phyloP scores from a whole-genome alignment of 2,797 vertebrate genomes.

The Syncerus caffer region DNA sequence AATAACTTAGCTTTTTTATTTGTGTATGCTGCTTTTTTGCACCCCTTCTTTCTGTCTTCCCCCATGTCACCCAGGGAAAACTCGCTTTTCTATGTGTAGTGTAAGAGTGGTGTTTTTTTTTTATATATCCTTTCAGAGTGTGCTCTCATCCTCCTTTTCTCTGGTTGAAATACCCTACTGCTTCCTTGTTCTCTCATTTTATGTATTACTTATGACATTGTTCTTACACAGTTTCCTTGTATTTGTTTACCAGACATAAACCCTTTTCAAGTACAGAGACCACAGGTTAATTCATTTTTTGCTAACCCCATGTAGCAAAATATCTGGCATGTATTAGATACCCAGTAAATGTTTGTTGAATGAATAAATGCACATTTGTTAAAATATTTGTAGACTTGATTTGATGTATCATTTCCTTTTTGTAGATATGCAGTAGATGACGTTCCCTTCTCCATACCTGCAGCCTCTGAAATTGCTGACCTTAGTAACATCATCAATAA shows the following conservation, averaged over 20 bases:
- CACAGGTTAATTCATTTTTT: conserved; percentile 35
- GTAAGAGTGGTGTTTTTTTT: not conserved
- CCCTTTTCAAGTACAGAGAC: not conserved
- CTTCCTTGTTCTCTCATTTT: not conserved
- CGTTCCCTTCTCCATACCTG: conserved; percentile 96
- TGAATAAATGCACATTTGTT: conserved; percentile 14
- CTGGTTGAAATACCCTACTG: not conserved
- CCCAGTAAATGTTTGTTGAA: conserved; percentile 19
- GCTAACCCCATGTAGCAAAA: not conserved
- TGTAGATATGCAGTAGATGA: conserved; percentile 92
- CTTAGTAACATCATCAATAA: conserved; percentile 97
- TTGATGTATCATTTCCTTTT: conserved; percentile 44
- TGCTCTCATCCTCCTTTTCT: not conserved
- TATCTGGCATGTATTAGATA: not conserved
- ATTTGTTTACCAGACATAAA: not conserved
- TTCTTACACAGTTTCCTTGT: not conserved
- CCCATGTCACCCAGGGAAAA: not conserved
- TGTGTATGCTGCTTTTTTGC: not conserved
- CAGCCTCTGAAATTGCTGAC: conserved; percentile 88
- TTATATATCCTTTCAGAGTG: not conserved
- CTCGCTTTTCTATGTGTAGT: not conserved
- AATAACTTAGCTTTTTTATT: not conserved
- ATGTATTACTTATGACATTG: not conserved
- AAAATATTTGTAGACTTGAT: conserved; percentile 13
- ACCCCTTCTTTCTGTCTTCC: not conserved